Percentiles rank a stretch among this genome's conserved stretches.
These are phyloP conservation scores for Clanis bilineata DNA, from an alignment of 2,888 invertebrate genomes.

Conservation along the genomic window DNA sequence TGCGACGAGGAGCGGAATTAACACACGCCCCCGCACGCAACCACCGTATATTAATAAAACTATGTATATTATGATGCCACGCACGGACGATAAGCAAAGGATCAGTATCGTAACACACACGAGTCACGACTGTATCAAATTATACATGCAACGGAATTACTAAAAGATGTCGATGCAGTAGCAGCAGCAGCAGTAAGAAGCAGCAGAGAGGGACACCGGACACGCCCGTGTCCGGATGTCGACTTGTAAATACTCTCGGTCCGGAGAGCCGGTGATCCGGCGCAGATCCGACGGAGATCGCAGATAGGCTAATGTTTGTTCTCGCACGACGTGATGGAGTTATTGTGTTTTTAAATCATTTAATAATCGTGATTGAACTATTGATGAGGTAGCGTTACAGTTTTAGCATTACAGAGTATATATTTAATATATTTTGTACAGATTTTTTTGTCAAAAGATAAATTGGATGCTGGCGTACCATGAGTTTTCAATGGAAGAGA, in stretches of 20 bases:
- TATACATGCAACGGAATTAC: slow-evolving; percentile 68
- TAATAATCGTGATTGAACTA: slow-evolving; percentile 80
- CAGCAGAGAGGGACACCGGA: neutral
- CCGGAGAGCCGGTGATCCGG: neutral
- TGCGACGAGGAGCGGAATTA: slow-evolving; percentile 90
- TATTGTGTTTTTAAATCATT: slow-evolving; percentile 82
- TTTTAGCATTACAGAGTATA: slow-evolving; percentile 83
- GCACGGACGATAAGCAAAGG: slow-evolving; percentile 81
- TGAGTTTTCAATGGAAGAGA: slow-evolving; percentile 79
- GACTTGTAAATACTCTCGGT: slow-evolving; percentile 74
- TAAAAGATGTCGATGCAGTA: slow-evolving; percentile 66
- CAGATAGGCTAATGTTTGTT: slow-evolving; percentile 73
- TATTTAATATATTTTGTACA: slow-evolving; percentile 84
- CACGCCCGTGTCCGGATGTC: slow-evolving; percentile 59
- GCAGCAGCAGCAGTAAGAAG: neutral
- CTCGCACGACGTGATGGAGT: slow-evolving; percentile 75
- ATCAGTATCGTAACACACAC: slow-evolving; percentile 58
- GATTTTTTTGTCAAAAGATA: slow-evolving; percentile 83
- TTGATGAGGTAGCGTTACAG: slow-evolving; percentile 81
- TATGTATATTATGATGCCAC: slow-evolving; percentile 79
- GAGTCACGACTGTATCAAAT: slow-evolving; percentile 68
- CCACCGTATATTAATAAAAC: slow-evolving; percentile 55
- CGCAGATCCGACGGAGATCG: slow-evolving; percentile 3
- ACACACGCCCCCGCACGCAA: slow-evolving; percentile 48
- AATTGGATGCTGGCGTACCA: slow-evolving; percentile 82